Percentiles rank a stretch among this genome's conserved stretches.
phyloP scores from a whole-genome alignment of 2,113 vertebrate genomes.

The Poicephalus gulielmi region DNA sequence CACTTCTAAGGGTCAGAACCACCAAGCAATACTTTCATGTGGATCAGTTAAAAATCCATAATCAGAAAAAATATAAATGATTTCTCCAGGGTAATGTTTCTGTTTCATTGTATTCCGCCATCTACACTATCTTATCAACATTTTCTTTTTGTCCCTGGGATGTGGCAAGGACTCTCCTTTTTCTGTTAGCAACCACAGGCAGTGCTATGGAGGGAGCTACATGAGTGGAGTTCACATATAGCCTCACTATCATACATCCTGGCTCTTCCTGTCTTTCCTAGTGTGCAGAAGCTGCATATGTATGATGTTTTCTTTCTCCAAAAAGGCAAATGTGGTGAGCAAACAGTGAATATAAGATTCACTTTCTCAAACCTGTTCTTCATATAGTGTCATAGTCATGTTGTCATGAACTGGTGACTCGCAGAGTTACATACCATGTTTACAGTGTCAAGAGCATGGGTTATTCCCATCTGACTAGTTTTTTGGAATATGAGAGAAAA shows the following conservation, averaged over 20 bases:
- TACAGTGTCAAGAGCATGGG: not conserved
- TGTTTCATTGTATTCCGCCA: not conserved
- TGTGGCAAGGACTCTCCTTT: not conserved
- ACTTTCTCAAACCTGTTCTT: not conserved
- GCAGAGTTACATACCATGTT: not conserved
- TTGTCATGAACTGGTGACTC: not conserved
- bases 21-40: not conserved
- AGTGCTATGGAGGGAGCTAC: rapidly evolving
- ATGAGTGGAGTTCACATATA: rapidly evolving
- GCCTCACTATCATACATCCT: not conserved
- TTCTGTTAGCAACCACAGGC: not conserved
- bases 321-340: not conserved
- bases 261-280: not conserved
- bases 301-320: not conserved
- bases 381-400: not conserved
- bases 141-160: not conserved
- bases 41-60: not conserved
- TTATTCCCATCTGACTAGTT: not conserved
- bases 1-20: not conserved
- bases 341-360: not conserved
- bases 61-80: not conserved
- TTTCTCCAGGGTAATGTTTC: not conserved
- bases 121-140: not conserved
- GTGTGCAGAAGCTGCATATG: not conserved
- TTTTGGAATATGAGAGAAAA: not conserved